These are phyloP conservation scores for Caenorhabditis drosophilae DNA, from an alignment of 2,888 invertebrate species.

Conservation along the genomic window DNA sequence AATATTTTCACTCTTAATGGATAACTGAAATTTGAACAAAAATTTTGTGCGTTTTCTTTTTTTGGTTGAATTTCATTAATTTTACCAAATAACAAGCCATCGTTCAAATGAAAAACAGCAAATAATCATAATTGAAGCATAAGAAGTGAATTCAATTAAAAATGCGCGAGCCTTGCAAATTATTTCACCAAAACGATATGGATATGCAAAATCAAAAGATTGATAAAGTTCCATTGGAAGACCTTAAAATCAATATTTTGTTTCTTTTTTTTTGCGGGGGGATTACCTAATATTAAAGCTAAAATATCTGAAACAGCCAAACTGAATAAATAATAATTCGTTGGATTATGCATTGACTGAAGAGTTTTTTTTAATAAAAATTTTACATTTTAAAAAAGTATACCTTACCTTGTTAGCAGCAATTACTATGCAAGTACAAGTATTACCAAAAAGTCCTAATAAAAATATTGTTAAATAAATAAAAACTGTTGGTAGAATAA, in stretches of 20 bases:
- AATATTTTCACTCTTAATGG: conserved; percentile 62
- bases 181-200: conserved; percentile 59
- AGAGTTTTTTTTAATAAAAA: conserved; percentile 3
- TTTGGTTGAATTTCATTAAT: too few species aligned
- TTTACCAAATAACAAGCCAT: conserved; percentile 68
- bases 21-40: conserved; percentile 58
- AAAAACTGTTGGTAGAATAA: conserved; percentile 59
- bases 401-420: conserved; percentile 43
- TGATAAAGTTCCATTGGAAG: conserved; percentile 66
- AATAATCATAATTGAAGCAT: conserved; percentile 66
- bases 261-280: background rate
- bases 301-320: conserved; percentile 66
- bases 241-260: conserved; percentile 40
- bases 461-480: conserved; percentile 61
- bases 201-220: conserved; percentile 61
- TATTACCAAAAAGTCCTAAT: conserved; percentile 63
- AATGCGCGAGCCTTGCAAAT: conserved; percentile 65
- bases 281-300: conserved; percentile 62
- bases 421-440: conserved; percentile 66
- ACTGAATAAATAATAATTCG: conserved; percentile 67
- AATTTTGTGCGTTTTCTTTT: too few species aligned
- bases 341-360: conserved; percentile 64
- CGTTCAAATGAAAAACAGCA: conserved; percentile 68
- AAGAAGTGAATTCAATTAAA: conserved; percentile 64
- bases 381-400: too few species aligned